Conservation (phyloP, 2,797 vertebrate genomes). For the Poecilia picta region DNA sequence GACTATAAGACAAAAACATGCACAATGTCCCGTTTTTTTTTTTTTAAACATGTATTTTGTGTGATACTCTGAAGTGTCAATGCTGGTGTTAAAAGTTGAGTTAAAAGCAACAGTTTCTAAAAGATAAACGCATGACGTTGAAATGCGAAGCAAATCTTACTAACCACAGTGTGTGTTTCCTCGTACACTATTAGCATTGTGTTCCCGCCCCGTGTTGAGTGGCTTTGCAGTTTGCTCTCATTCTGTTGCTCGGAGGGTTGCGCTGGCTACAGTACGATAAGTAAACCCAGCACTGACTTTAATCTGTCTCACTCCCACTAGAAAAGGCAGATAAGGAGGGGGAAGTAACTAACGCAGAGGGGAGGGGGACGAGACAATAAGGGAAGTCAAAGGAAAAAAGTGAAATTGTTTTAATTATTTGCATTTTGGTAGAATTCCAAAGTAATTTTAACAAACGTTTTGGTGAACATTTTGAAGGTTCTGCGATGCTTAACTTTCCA, state of each 20-base stretch:
- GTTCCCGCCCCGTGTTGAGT: constrained; percentile 57
- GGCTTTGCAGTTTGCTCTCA: constrained; percentile 66
- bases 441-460: neutral
- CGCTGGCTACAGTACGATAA: constrained; percentile 86
- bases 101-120: neutral
- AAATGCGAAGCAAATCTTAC: neutral
- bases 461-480: neutral
- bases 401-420: constrained; percentile 40
- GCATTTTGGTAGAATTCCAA: constrained; percentile 16
- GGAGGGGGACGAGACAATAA: constrained; percentile 44
- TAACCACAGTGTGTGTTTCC: constrained; percentile 9
- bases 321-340: constrained; percentile 79
- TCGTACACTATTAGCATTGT: constrained; percentile 20
- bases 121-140: neutral
- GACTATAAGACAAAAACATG: neutral
- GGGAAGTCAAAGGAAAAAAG: constrained; percentile 48
- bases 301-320: constrained; percentile 85
- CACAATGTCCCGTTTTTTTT: constrained; percentile 1
- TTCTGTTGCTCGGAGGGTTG: constrained; percentile 80
- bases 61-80: neutral
- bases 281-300: constrained; percentile 86
- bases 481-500: neutral
- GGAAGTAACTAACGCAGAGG: constrained; percentile 31
- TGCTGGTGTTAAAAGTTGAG: constrained; percentile 3
- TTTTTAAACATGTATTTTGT: neutral